phyloP scores from a whole-genome alignment of 2,888 invertebrate species.

The Athripsodes cinereus region DNA sequence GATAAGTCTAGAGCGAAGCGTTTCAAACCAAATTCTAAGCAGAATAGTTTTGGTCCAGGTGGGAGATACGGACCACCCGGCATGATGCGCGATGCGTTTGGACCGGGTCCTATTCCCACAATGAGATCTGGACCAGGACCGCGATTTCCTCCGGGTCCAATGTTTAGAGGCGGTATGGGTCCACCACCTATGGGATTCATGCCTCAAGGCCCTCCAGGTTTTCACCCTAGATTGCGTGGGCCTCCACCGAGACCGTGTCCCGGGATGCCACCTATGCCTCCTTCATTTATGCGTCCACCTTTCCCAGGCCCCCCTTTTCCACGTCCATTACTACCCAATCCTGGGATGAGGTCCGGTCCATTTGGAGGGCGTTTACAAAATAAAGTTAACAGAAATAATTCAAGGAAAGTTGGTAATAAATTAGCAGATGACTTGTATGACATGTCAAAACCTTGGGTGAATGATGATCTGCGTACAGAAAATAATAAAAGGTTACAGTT shows the following conservation, averaged over 20 bases:
- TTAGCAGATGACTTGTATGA: conserved; percentile 27
- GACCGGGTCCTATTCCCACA: conserved; percentile 7
- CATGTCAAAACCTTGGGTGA: conserved; percentile 54
- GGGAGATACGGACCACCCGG: conserved; percentile 10
- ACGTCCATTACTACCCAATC: not conserved
- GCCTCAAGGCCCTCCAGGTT: not conserved
- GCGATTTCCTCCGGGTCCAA: not conserved
- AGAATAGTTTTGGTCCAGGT: conserved; percentile 7
- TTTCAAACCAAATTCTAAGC: conserved; percentile 5
- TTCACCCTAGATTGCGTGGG: not conserved
- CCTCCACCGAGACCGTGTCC: not conserved
- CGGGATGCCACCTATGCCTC: conserved; percentile 5
- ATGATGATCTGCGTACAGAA: conserved; percentile 48
- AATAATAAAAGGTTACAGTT: conserved; percentile 50
- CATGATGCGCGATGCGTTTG: conserved; percentile 11
- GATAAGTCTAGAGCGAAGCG: conserved; percentile 10
- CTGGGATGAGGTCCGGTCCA: not conserved
- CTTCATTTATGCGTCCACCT: conserved; percentile 4
- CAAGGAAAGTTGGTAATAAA: not conserved
- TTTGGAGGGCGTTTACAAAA: not conserved
- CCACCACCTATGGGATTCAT: not conserved
- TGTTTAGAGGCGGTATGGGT: conserved; percentile 4
- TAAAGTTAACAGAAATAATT: not conserved
- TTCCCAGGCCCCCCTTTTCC: conserved; percentile 1
- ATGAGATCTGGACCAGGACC: not conserved